Base-by-base conservation (phyloP, 53 echinoderm and acorn worm genomes). In the Patiria pectinifera region DNA sequence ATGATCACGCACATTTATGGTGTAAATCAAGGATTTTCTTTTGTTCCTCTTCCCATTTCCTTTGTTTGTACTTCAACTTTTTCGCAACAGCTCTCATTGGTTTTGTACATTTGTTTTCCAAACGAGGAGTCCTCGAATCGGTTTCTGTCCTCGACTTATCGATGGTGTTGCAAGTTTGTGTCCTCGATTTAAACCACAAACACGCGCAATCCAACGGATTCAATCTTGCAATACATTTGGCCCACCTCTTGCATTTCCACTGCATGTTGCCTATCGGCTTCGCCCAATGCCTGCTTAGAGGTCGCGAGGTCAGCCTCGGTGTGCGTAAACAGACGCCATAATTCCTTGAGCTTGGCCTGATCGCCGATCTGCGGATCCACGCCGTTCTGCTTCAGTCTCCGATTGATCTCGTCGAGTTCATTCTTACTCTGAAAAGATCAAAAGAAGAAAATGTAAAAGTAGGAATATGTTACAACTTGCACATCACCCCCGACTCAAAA, bases 371-470 rank as follows among this genome's bases (percentile, higher is more conserved):
- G 76, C 0, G 92, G 92, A 74, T 86, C 86, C 2, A 92, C 48
- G 23, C 92, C 92, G 59, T 86, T 85, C 60, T 86, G 63, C 78
- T 84, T 78, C 48, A 92, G 62, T 62, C 85, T 53, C 5, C 62
- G 85, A 48, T 85, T 85, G 25, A 92, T 92, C 45, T 85, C 92
- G 9, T 92, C 92, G 12, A 86, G 62, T 22, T 92, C 92, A 46
- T 62, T 92, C 85, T 85, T 92, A 45, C 78, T 85, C 92, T 92
- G 62, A 16, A 77, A 66, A 43, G 13, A 5, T 7, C 66, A n/a
- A n/a, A 4, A 47, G 12, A 9, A 4, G 10, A 66, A 66, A 18
- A 66, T 66, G 4, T 16, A 66, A 66, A 66, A 66, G 15, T 11
- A 66, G 14, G 19, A 3, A 4, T 11, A 3, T 66, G 13, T 66